Conservation (phyloP, 2,888 invertebrate genomes). For the Exocentrus adspersus region DNA sequence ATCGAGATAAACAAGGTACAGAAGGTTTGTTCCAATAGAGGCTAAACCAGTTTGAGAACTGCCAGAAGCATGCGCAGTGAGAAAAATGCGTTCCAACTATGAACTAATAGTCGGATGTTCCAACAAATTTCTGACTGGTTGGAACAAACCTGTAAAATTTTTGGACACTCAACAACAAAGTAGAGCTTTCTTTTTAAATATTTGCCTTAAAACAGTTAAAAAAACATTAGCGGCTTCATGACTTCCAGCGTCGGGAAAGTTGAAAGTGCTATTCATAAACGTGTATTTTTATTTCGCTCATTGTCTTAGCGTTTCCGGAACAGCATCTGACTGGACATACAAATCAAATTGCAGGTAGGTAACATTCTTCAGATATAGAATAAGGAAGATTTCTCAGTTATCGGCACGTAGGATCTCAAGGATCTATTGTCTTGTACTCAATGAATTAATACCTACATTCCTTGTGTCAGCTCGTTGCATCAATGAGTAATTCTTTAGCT, state of each 20-base stretch:
- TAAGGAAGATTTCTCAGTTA: constrained; percentile 51
- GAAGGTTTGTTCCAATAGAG: no score
- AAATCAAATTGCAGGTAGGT: constrained; percentile 42
- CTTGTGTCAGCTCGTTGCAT: constrained; percentile 49
- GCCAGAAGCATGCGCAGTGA: no score
- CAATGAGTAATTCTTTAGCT: constrained; percentile 42
- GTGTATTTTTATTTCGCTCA: constrained; percentile 23
- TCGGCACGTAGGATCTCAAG: constrained; percentile 51
- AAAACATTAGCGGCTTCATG: not conserved
- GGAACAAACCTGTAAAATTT: no score
- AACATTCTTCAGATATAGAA: constrained; percentile 45
- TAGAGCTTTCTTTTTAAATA: not conserved
- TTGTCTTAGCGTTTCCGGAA: constrained; percentile 46
- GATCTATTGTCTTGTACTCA: constrained; percentile 51
- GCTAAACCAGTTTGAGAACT: no score
- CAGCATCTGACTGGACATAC: constrained; percentile 44
- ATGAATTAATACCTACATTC: constrained; percentile 53
- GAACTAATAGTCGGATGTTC: no score
- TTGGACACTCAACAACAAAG: no score
- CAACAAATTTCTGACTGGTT: no score
- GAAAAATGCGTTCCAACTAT: no score
- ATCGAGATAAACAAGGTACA: no score
- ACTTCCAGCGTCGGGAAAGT: constrained; percentile 1
- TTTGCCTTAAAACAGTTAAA: not conserved
- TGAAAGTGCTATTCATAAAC: constrained; percentile 1